Percentiles rank a stretch among this genome's conserved stretches.
These are phyloP conservation scores for Spinus pinus DNA, from an alignment of 2,797 vertebrate genomes.

Conservation along the genomic window DNA sequence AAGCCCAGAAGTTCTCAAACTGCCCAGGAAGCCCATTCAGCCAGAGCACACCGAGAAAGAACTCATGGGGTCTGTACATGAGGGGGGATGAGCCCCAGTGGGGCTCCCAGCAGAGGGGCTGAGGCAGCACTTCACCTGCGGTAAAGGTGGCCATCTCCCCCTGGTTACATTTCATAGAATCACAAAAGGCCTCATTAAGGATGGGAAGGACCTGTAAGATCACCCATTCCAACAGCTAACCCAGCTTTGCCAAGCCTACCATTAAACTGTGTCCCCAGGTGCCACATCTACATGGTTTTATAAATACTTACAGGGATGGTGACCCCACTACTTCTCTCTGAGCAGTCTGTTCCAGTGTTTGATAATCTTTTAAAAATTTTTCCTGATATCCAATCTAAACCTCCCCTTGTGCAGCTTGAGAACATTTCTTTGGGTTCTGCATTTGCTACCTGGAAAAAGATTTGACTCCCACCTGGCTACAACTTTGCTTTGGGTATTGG, in stretches of 20 bases:
- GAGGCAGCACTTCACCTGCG: background rate
- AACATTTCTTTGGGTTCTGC: background rate
- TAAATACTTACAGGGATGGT: background rate
- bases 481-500: background rate
- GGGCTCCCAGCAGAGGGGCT: fast-evolving
- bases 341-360: background rate
- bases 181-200: background rate
- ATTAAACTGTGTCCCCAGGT: background rate
- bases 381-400: background rate
- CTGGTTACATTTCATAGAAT: background rate
- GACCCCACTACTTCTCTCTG: background rate
- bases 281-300: background rate
- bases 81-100: too few species aligned
- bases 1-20: background rate
- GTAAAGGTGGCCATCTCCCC: background rate
- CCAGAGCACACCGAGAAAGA: fast-evolving
- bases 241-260: background rate
- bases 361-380: background rate
- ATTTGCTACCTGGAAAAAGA: background rate
- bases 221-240: background rate
- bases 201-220: background rate
- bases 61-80: fast-evolving
- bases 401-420: background rate
- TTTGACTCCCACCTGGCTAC: background rate
- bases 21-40: background rate